Conservation (phyloP, 2,888 invertebrate genomes). For the Norana najaformis region DNA sequence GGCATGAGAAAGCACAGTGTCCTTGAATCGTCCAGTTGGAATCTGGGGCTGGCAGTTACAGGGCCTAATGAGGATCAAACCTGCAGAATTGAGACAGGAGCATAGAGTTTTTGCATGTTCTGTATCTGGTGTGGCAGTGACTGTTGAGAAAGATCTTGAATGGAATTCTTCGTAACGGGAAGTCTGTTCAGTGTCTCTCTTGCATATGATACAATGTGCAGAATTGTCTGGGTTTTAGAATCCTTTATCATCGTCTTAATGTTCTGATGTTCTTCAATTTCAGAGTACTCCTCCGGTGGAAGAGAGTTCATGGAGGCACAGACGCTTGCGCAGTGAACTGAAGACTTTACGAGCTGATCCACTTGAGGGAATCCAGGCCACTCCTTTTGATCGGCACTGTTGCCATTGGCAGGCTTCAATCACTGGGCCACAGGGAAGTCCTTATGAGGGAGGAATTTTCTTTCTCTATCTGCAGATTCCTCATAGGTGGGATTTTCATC, state of each 20-base stretch:
- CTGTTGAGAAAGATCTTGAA: too few species aligned
- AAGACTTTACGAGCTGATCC: conserved; percentile 70
- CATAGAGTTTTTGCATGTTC: too few species aligned
- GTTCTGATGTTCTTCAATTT: neutral
- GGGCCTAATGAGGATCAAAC: too few species aligned
- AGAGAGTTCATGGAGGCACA: conserved; percentile 81
- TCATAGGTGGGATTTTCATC: conserved; percentile 55
- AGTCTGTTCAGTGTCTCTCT: too few species aligned
- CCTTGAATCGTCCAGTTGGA: too few species aligned
- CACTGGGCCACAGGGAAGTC: conserved; percentile 86
- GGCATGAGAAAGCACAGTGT: too few species aligned
- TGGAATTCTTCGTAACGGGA: too few species aligned
- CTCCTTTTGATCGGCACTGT: conserved; percentile 77
- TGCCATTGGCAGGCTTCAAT: conserved; percentile 94
- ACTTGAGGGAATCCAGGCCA: conserved; percentile 82
- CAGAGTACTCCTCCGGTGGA: conserved; percentile 63
- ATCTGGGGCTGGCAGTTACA: too few species aligned
- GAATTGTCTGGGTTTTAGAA: neutral
- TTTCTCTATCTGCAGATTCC: conserved; percentile 88
- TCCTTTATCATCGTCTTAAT: neutral
- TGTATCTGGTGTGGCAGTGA: too few species aligned
- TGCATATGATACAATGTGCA: too few species aligned
- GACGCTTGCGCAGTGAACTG: conserved; percentile 78
- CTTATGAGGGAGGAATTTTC: conserved; percentile 91
- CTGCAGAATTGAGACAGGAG: too few species aligned